These are phyloP conservation scores for Hylaeus volcanicus DNA, from an alignment of 1,140 invertebrate species.

Conservation along the genomic window DNA sequence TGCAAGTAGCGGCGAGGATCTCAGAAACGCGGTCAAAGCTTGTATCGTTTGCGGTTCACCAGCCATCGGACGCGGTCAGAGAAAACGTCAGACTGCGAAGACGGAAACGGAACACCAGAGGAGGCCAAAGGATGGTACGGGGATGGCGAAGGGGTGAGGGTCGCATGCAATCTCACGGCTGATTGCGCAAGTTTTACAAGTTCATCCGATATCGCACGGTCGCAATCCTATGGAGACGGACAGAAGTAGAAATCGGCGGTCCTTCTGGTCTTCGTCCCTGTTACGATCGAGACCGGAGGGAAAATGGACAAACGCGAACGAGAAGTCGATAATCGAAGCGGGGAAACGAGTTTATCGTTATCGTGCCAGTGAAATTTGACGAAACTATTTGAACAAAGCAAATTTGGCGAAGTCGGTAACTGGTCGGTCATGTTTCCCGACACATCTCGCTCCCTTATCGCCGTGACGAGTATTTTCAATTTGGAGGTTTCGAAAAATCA, in stretches of 20 bases:
- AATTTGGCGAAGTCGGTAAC: neutral
- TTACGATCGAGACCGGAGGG: neutral
- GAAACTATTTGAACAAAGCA: neutral
- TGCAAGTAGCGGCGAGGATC: neutral
- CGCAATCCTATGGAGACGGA: slow-evolving; percentile 40
- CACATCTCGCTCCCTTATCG: no score
- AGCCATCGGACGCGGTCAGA: slow-evolving; percentile 20
- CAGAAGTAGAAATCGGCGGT: slow-evolving; percentile 13
- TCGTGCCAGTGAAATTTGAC: slow-evolving; percentile 31
- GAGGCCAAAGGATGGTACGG: neutral
- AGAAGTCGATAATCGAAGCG: slow-evolving; percentile 26
- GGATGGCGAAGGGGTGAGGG: slow-evolving; percentile 20
- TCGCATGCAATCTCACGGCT: slow-evolving; percentile 66
- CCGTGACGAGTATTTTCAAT: no score
- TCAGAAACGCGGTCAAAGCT: slow-evolving; percentile 17
- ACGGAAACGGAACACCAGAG: neutral
- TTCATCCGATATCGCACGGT: slow-evolving; percentile 59
- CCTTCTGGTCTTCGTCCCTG: slow-evolving; percentile 1
- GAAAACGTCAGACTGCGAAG: slow-evolving; percentile 20
- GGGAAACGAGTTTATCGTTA: slow-evolving; percentile 40
- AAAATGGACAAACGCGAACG: neutral
- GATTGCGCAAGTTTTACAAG: slow-evolving; percentile 72
- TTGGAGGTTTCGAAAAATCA: no score
- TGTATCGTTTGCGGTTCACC: slow-evolving; percentile 39
- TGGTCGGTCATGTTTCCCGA: neutral